phyloP scores from a whole-genome alignment of 2,797 vertebrate genomes.

The Trichosurus vulpecula region DNA sequence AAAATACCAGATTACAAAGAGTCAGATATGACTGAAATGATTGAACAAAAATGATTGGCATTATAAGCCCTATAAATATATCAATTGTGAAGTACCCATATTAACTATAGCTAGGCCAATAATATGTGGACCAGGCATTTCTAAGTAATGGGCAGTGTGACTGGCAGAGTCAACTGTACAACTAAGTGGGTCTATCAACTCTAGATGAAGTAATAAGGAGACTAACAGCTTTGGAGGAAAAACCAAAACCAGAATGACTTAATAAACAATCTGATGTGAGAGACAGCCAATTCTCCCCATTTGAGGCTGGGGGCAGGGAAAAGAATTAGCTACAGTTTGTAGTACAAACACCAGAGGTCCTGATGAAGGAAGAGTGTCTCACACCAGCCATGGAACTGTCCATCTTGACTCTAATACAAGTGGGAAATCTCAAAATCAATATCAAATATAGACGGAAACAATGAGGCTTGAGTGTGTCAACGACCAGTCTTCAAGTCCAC shows the following conservation, averaged over 20 bases:
- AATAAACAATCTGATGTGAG: background rate
- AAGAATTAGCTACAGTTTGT: background rate
- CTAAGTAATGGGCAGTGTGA: background rate
- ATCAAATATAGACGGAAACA: background rate
- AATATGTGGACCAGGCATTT: background rate
- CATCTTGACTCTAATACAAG: background rate
- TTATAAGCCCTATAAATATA: background rate
- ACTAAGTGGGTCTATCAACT: slow-evolving; percentile 16
- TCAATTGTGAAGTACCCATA: background rate
- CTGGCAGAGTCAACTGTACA: slow-evolving; percentile 1
- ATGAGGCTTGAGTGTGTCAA: background rate
- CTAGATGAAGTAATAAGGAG: background rate
- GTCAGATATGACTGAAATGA: background rate
- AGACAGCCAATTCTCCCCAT: background rate
- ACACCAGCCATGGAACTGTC: background rate
- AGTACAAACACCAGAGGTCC: background rate
- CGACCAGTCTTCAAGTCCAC: background rate
- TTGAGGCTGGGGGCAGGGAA: background rate
- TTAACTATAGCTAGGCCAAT: background rate
- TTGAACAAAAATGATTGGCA: background rate
- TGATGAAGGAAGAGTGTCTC: background rate
- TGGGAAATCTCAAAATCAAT: background rate
- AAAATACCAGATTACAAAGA: background rate
- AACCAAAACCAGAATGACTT: background rate
- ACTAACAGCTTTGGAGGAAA: background rate